Conservation (phyloP, 2,113 vertebrate species). For the Bothrops jararaca region DNA sequence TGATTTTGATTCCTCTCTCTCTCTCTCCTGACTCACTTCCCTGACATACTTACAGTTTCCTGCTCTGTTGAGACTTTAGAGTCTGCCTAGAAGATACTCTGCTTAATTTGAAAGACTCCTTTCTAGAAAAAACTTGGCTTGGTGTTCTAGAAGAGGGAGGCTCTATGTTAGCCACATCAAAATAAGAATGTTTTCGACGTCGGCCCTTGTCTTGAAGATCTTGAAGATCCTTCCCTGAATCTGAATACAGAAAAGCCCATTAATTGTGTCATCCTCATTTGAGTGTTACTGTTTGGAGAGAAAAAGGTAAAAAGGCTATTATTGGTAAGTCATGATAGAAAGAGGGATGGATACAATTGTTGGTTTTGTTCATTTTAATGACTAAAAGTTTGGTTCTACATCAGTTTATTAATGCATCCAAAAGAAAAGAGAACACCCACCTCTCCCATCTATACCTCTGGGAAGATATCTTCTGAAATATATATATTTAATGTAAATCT, state of each 20-base stretch:
- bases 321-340: background rate
- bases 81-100: constrained; percentile 17
- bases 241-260: background rate
- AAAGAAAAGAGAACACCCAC: background rate
- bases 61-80: constrained; percentile 29
- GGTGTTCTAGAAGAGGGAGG: constrained; percentile 7
- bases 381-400: background rate
- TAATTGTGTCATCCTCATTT: background rate
- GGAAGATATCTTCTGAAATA: background rate
- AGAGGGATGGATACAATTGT: background rate
- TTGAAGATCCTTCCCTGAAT: constrained; percentile 16
- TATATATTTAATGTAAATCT: background rate
- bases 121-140: background rate
- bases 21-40: background rate
- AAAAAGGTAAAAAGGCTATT: background rate
- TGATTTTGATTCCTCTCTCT: background rate
- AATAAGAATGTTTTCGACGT: background rate
- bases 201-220: background rate
- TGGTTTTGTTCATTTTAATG: background rate
- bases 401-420: background rate
- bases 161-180: constrained; percentile 1
- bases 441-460: background rate
- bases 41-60: constrained; percentile 51
- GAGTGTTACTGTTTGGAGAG: background rate
- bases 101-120: constrained; percentile 13